Base-by-base conservation (phyloP, 2,113 vertebrate genomes). In the Misgurnus mizolepis region DNA sequence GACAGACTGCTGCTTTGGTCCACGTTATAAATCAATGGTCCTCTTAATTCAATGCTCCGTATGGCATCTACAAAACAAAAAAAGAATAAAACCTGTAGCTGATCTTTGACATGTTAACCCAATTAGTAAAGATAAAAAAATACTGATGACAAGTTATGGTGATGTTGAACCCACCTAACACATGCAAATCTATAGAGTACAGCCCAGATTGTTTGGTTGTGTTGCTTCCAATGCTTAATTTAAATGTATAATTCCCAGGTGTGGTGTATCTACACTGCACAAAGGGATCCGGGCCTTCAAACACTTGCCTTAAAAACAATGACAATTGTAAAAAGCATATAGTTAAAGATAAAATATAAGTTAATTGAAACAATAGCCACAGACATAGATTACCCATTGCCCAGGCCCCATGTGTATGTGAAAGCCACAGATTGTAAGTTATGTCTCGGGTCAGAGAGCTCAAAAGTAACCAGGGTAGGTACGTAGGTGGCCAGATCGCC, bases 391-490 rank as follows among this genome's bases (percentile, higher is more conserved):
- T 92, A 97, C 96, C 96, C 94, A 0, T 96, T 93, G 75, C 95
- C 95, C 39, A 98, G 90, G 86, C 95, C 90, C 95, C 96, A 98
- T 0, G 58, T 94, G 65, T 96, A 96, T 70, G 90, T 91, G 85
- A 97, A 95, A 0, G 87, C 89, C 12, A 93, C 92, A 0, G 80
- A 69, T 81, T 90, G 92, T 85, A 95, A 92, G 81, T 93, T 94
- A 86, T 88, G 78, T 41, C 90, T 93, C 0, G 94, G 95, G 68
- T 96, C 94, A 0, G 92, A 91, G 61, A 95, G 92, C 70, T 92
- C 87, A 86, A 98, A 97, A 78, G 92, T 90, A 22, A 94, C 86
- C 76, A 91, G 86, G 0, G 95, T 94, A 58, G 89, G 74, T 0
- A 88, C 1, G 0, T 90, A 87, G 1, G 7, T 89, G 4, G 94